Conservation (phyloP, 64 coral and sea anemone genomes). For the Cladopsammia gracilis region DNA sequence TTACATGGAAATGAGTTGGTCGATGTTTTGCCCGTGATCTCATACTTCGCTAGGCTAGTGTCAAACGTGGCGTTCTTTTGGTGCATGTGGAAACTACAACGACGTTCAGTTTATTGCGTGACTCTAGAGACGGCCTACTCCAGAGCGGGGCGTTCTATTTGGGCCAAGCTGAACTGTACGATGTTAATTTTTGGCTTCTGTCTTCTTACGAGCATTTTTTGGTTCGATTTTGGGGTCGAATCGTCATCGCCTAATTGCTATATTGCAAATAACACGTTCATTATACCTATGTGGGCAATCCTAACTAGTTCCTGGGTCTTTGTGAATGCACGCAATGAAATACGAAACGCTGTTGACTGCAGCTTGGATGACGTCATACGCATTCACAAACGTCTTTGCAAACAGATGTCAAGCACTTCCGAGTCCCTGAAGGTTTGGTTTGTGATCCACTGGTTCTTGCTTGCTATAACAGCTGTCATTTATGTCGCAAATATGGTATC, state of each 20-base stretch:
- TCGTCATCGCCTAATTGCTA: too few relatives aligned
- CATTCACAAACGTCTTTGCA: conserved; percentile 64
- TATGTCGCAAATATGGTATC: conserved; percentile 50
- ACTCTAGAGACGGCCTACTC: conserved; percentile 26
- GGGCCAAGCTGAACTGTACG: conserved; percentile 55
- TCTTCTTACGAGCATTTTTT: conserved; percentile 32
- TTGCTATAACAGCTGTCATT: conserved; percentile 63
- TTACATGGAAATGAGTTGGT: conserved; percentile 17
- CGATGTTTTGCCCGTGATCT: conserved; percentile 22
- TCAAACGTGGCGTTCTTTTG: conserved; percentile 73
- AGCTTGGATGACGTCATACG: conserved; percentile 65
- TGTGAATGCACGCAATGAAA: conserved; percentile 26
- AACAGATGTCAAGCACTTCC: conserved; percentile 54
- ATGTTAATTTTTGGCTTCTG: conserved; percentile 38
- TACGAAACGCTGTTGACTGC: not conserved
- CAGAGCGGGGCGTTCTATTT: not conserved
- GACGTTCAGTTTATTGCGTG: not conserved
- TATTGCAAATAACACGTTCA: not conserved
- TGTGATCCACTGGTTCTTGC: conserved; percentile 74
- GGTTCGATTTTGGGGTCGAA: conserved; percentile 1
- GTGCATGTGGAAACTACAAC: conserved; percentile 52
- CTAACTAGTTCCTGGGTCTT: conserved; percentile 57
- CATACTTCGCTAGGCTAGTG: conserved; percentile 32
- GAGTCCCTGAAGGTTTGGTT: conserved; percentile 71
- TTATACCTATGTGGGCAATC: conserved; percentile 29